Evolutionary conservation across 2,113 vertebrate genomes (phyloP), one percentile per base, ranked within the genome.

Genomic region (Malurus melanocephalus): DNA sequence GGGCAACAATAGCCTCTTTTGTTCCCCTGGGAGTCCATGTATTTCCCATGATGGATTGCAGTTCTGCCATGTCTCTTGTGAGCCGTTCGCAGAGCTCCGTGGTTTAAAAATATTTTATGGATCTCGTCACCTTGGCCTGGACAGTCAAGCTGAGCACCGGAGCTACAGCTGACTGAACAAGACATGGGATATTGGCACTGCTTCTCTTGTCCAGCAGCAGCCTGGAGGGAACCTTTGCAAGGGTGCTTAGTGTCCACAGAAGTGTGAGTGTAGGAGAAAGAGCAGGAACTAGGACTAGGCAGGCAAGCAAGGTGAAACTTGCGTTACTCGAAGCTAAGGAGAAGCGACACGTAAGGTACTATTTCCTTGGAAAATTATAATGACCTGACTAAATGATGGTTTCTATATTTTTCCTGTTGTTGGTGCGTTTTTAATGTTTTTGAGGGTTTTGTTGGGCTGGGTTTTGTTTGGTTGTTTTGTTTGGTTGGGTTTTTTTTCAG

Each of bases 281-380:
- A 46, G 30, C 13, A 56, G 30, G 40, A 32, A 30, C 11, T 7
- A 11, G 32, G 27, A 10, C 28, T 11, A 4, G 13, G 2, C 2
- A 2, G 38, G 15, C 53, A 40, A 76, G 23, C 35, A 16, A 27
- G 64, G 60, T 45, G 73, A 67, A 45, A 28, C 15, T 28, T 10
- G 61, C 20, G 48, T 1, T n/a, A 35, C 57, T 89, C 11, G 21
- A 49, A 88, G 51, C 51, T 7, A 8, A 45, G 43, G 28, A 81
- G 10, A 4, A 74, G 11, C 32, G 19, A 16, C 11, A 3, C 0
- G 0, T 7, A 7, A 43, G 66, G 5, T 32, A 8, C 5, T 12
- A 20, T 38, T 88, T 76, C 51, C 26, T 26, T 46, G 51, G 52
- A 26, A n/a, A 73, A 45, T 40, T 10, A 2, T 9, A 40, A 64